Conservation (phyloP, 1,140 invertebrate species). For the Chionoecetes opilio region DNA sequence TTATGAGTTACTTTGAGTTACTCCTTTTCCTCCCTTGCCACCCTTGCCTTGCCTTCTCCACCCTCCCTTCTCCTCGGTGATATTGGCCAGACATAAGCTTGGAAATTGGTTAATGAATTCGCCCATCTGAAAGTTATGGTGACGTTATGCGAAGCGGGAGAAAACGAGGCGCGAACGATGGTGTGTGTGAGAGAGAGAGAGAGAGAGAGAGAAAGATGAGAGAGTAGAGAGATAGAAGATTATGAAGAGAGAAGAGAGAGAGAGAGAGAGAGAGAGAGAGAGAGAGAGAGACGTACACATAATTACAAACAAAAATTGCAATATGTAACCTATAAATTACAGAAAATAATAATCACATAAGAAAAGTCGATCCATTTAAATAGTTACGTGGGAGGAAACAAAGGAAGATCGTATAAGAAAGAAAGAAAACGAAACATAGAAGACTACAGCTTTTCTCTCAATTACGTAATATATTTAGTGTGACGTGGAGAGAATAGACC, state of each 20-base stretch:
- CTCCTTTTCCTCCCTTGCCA: not conserved
- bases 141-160: conserved; percentile 52
- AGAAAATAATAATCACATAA: not conserved
- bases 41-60: not conserved
- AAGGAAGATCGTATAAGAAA: not conserved
- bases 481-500: not conserved
- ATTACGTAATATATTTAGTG: conserved; percentile 8
- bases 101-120: conserved; percentile 63
- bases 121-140: conserved; percentile 55
- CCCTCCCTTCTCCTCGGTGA: conserved; percentile 24
- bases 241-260: not conserved
- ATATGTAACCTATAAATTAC: not conserved
- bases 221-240: not conserved
- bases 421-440: not conserved
- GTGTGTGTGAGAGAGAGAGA: conserved; percentile 38
- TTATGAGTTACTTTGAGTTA: not conserved
- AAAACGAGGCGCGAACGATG: not conserved
- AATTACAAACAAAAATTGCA: too few relatives aligned
- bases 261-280: not conserved
- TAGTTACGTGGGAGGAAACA: not conserved
- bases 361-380: not conserved
- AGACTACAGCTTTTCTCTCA: not conserved
- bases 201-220: conserved; percentile 42
- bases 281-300: not conserved
- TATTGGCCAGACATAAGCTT: conserved; percentile 62